Evolutionary conservation across 1,140 invertebrate species (phyloP), one percentile per base, ranked within the genome.

Genomic region (Sesamia nonagrioides): DNA sequence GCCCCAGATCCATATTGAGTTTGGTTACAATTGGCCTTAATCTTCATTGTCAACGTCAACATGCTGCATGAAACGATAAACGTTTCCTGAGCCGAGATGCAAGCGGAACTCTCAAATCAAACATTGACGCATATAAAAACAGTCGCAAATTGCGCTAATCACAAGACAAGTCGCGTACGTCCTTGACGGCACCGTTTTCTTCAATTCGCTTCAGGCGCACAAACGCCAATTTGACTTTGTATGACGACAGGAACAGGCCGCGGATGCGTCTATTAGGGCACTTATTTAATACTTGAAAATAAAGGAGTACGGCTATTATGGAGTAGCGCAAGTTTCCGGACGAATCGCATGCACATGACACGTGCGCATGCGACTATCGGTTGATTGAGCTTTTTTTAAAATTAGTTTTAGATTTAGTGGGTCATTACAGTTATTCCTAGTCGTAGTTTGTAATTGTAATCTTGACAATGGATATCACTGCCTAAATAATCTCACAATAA

Each of bases 261-360:
- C 83, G 85, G 85, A 87, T 81, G 82, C 77, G 42, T 77, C 82
- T 72, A 83, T 87, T 87, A 79, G 82, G 69, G 68, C 81, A 80
- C 52, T 80, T 83, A 82, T 80, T 85, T 86, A 84, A 82, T 86
- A 82, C 78, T 84, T 82, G 78, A 84, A 85, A 83, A 82, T 85
- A 85, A 87, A 85, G 85, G 82, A 84, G 85, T 78, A 58, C 79
- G 78, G 11, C 42, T 42, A 79, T 82, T 82, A 83, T 69, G 75
- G 78, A 69, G 52, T 81, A 81, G 77, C 68, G 71, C 50, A 61
- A 48, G 78, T 56, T 77, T 77, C 74, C 74, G 60, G 60, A 77
- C 27, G 74, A 60, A 42, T 35, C 21, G 71, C 74, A 68, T 77
- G 61, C 74, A 35, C 9, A n/a, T 9, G n/a, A 42, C 52, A 73